Base-by-base conservation (phyloP, 1,140 invertebrate species). In the Drosophila punjabiensis region DNA sequence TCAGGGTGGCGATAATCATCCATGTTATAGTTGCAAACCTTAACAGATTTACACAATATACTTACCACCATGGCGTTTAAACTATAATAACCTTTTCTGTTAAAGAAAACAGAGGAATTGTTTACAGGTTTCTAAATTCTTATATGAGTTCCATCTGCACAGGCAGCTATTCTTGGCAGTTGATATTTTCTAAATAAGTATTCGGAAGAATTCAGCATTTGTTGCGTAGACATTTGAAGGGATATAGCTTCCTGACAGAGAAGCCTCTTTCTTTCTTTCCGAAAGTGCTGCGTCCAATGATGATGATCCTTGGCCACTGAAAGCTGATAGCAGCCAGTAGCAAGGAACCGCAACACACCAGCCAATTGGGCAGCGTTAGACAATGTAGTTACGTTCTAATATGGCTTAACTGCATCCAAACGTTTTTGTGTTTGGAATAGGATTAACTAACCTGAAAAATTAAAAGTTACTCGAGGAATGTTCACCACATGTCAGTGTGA, bases 31-130 rank as follows among this genome's bases (percentile, higher is more conserved):
- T 11, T 35, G 10, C 33, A n/a, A n/a, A n/a, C n/a, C n/a, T n/a
- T n/a, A n/a, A n/a, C 24, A 16, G 24, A 28, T 59, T 41, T 59
- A 1, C 9, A 18, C 3, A n/a, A 14, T n/a, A 1, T 28, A 14
- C 68, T 64, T 24, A 64, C 68, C 61, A 73, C 30, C 52, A 58
- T 73, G 5, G 52, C 62, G 56, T 73, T 66, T 13, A 73, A 10
- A 35, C 69, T 56, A 33, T 16, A 58, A 9, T 39, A 66, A 4
- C 43, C 30, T 13, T 58, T 50, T 30, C 18, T 35, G 18, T 58
- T 73, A 4, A 28, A 39, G n/a, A 32, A 73, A 5, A 50, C 3
- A 16, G 14, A 37, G n/a, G 64, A 30, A 13, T 66, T 20, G 6
- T 37, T 13, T 14, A 32, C 10, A 4, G 52, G 53, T 8, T 41